Evolutionary conservation across 2,888 invertebrate species (phyloP), one percentile per base, ranked within the genome.

Genomic region (Hyalella azteca): DNA sequence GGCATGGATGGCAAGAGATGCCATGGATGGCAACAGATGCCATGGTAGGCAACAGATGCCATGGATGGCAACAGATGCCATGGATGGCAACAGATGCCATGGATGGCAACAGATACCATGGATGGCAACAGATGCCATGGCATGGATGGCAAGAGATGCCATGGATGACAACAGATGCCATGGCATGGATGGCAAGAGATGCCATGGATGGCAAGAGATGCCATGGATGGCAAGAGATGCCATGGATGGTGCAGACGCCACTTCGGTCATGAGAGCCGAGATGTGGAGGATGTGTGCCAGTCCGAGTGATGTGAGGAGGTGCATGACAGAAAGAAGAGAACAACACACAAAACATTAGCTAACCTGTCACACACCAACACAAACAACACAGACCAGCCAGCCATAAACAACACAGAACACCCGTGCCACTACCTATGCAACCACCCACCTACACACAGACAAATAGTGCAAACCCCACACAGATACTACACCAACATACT

Each of bases 251-350:
- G 26, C 54, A 13, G 26, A 54, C 9, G 54, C 29, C 54, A 26
- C 26, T n/a, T 26, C 54, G 29, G 22, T 26, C 22, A 26, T 11
- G 26, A 26, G 54, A 26, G 54, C 54, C 22, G 54, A 26, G 54
- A 54, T 54, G 54, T 22, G 54, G 54, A 29, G 54, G 54, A 54
- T 54, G 54, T 29, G 54, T 54, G 54, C 54, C 54, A 45, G 26
- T 22, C 54, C 54, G 26, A 22, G 54, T 54, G 54, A 54, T 54
- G 54, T 54, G 26, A 80, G 80, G 49, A 29, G 54, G 54, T 54
- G 41, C 75, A n/a, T 73, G 45, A 45, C 41, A 45, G 29, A 15
- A 73, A 73, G 40, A 45, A 40, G 45, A 73, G 45, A 15, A 45
- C 26, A 45, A 73, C 45, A 45, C 40, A 26, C 41, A 50, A 22